Evolutionary conservation across 92 coral and sea anemone species (phyloP).

Genomic region (Virgularia gustaviana): DNA sequence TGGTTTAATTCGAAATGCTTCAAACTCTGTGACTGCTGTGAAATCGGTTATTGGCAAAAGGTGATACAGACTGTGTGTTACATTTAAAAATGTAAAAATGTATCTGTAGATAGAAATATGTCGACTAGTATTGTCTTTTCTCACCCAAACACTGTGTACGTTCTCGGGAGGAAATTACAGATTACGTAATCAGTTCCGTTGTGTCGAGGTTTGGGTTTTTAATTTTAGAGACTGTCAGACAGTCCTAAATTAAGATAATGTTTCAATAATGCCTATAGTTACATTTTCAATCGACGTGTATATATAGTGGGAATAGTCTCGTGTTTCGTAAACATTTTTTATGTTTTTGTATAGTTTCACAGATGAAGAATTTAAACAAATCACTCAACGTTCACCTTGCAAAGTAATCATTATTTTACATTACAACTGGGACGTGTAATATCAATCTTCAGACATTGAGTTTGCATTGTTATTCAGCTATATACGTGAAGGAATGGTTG

Average conservation of each 20-base stretch:
- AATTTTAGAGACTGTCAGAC: not conserved
- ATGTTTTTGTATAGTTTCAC: conserved; percentile 44
- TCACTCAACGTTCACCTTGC: conserved; percentile 43
- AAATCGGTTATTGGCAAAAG: conserved; percentile 66
- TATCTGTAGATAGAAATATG: too few relatives aligned
- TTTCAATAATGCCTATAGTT: not conserved
- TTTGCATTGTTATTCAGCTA: not conserved
- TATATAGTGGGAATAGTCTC: not conserved
- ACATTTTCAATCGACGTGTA: too few relatives aligned
- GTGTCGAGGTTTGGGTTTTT: not conserved
- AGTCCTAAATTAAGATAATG: too few relatives aligned
- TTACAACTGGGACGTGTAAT: too few relatives aligned
- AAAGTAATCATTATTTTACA: too few relatives aligned
- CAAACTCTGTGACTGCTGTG: conserved; percentile 71
- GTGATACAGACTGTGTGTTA: too few relatives aligned
- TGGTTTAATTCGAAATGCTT: conserved; percentile 90
- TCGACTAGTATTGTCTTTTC: too few relatives aligned
- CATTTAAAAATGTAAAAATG: too few relatives aligned
- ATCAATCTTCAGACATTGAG: too few relatives aligned
- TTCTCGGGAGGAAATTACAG: too few relatives aligned
- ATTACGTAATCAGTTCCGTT: too few relatives aligned
- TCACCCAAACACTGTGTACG: too few relatives aligned
- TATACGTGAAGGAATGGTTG: not conserved
- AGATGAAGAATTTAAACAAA: conserved; percentile 63
- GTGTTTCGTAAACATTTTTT: not conserved